phyloP scores from a whole-genome alignment of 2,113 vertebrate genomes.

The Rhynchomys soricoides region DNA sequence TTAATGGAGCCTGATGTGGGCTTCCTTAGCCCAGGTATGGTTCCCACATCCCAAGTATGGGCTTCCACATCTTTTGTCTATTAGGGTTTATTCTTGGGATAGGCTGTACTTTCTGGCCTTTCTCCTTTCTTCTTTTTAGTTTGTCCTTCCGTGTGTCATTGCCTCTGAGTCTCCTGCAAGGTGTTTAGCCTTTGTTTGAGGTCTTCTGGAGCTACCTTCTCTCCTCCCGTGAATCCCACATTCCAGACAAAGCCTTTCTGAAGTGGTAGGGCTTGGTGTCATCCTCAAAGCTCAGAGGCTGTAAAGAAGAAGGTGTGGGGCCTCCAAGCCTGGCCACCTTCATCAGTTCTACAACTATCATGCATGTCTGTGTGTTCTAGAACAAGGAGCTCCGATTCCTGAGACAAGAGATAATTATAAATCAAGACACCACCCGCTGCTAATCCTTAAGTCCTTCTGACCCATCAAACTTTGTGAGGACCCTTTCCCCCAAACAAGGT shows the following conservation, averaged over 20 bases:
- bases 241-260: background rate
- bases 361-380: constrained; percentile 74
- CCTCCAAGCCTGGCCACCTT: constrained; percentile 12
- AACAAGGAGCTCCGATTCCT: background rate
- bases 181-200: background rate
- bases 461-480: constrained; percentile 70
- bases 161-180: background rate
- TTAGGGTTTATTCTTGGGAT: background rate
- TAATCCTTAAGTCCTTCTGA: constrained; percentile 72
- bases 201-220: background rate
- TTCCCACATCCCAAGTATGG: too few relatives aligned
- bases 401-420: constrained; percentile 69
- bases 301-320: background rate
- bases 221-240: rapidly evolving
- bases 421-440: background rate
- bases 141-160: rapidly evolving
- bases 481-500: background rate
- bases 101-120: rapidly evolving
- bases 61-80: too few relatives aligned
- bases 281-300: rapidly evolving
- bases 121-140: background rate
- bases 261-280: background rate
- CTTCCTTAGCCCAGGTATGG: background rate
- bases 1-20: background rate
- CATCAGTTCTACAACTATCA: constrained; percentile 61